Evolutionary conservation across 2,797 vertebrate species (phyloP).

Genomic region (Galagoides demidoff): DNA sequence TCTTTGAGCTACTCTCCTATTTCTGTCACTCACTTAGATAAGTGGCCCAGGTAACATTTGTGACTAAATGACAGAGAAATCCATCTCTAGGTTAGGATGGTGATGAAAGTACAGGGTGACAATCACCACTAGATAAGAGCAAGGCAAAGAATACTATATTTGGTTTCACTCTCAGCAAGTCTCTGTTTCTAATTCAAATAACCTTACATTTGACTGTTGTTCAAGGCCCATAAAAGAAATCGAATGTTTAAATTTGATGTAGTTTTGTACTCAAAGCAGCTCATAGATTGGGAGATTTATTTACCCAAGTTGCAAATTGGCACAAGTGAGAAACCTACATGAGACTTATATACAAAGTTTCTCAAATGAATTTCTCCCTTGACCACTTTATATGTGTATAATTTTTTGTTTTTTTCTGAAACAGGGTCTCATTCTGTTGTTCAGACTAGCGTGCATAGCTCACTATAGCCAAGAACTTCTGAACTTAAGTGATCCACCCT

Average conservation of each 20-base stretch:
- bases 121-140: not conserved
- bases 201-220: not conserved
- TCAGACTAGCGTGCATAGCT: not conserved
- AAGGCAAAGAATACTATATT: not conserved
- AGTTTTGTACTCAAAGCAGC: not conserved
- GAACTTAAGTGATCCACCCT: not conserved
- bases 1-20: not conserved
- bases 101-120: not conserved
- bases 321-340: not conserved
- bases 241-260: not conserved
- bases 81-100: not conserved
- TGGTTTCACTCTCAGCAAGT: not conserved
- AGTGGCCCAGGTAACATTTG: not conserved
- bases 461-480: not conserved
- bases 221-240: not conserved
- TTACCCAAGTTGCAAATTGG: not conserved
- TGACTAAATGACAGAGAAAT: not conserved
- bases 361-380: not conserved
- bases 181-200: not conserved
- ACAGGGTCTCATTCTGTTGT: not conserved
- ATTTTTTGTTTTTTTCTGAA: not conserved
- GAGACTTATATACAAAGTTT: not conserved
- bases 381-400: not conserved
- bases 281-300: not conserved
- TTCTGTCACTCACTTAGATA: constrained; percentile 53